Evolutionary conservation across 35 echinoderm and acorn worm species (phyloP).

Genomic region (Amphiura filiformis): DNA sequence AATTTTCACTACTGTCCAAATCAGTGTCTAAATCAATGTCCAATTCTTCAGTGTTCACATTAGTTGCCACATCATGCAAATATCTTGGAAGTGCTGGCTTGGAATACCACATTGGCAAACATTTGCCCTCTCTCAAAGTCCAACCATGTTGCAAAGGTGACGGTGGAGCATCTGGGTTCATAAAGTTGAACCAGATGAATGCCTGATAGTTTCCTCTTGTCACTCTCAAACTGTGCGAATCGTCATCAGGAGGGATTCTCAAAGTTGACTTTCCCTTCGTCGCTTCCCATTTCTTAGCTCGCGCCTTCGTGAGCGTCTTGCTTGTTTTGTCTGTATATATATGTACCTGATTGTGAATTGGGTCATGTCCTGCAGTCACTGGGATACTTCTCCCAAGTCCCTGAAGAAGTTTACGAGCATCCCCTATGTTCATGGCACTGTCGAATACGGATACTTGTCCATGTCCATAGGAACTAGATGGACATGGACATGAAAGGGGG

Average conservation of each 20-base stretch:
- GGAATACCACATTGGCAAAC: constrained; percentile 12
- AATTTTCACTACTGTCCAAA: too few species aligned
- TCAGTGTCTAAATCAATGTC: constrained; percentile 1
- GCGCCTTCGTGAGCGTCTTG: neutral
- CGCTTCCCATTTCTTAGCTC: constrained; percentile 8
- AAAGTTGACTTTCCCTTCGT: constrained; percentile 15
- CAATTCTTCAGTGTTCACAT: too few species aligned
- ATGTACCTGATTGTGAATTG: neutral
- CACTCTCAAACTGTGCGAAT: constrained; percentile 17
- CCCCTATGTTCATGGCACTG: too few species aligned
- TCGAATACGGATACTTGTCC: too few species aligned
- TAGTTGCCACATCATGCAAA: neutral
- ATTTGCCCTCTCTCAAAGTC: constrained; percentile 28
- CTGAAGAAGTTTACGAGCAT: too few species aligned
- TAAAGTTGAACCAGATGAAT: constrained; percentile 32
- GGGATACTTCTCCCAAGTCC: neutral
- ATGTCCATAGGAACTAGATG: constrained; percentile 7
- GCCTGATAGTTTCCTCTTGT: constrained; percentile 25
- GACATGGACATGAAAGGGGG: neutral
- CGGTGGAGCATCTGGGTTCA: constrained; percentile 30
- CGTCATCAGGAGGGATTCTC: neutral
- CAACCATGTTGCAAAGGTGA: constrained; percentile 21
- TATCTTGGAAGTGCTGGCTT: neutral
- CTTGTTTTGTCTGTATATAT: constrained; percentile 16
- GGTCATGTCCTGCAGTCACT: neutral